phyloP scores from a whole-genome alignment of 2,888 invertebrate species.

The Thyatira batis region DNA sequence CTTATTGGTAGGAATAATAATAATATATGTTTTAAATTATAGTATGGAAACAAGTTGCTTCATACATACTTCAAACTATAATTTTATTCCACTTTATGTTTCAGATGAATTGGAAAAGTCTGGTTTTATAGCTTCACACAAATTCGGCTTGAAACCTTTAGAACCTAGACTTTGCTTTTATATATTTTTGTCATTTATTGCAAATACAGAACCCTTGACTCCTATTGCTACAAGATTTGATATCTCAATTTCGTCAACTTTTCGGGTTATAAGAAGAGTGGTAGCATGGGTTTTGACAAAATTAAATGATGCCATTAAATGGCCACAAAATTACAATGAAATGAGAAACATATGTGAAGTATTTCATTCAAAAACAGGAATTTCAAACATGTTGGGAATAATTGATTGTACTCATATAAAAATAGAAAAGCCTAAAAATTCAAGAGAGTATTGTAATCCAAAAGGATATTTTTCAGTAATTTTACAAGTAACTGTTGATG shows the following conservation, averaged over 20 bases:
- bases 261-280: slow-evolving; percentile 59
- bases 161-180: slow-evolving; percentile 62
- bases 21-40: neutral
- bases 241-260: slow-evolving; percentile 64
- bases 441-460: slow-evolving; percentile 55
- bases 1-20: slow-evolving; percentile 47
- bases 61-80: neutral
- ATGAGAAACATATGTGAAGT: slow-evolving; percentile 44
- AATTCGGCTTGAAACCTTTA: slow-evolving; percentile 61
- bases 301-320: slow-evolving; percentile 55
- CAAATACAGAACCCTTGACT: slow-evolving; percentile 56
- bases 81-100: slow-evolving; percentile 26
- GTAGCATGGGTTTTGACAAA: slow-evolving; percentile 62
- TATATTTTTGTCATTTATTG: slow-evolving; percentile 61
- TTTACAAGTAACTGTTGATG: slow-evolving; percentile 58
- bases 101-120: slow-evolving; percentile 63
- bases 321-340: slow-evolving; percentile 53
- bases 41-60: neutral
- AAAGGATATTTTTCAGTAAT: slow-evolving; percentile 62
- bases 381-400: slow-evolving; percentile 55
- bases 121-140: slow-evolving; percentile 60
- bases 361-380: slow-evolving; percentile 53
- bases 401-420: slow-evolving; percentile 60
- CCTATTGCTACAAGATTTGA: slow-evolving; percentile 64
- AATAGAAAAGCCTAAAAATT: slow-evolving; percentile 63